Evolutionary conservation across 2,888 invertebrate genomes (phyloP).

Genomic region (Chirona hameri): DNA sequence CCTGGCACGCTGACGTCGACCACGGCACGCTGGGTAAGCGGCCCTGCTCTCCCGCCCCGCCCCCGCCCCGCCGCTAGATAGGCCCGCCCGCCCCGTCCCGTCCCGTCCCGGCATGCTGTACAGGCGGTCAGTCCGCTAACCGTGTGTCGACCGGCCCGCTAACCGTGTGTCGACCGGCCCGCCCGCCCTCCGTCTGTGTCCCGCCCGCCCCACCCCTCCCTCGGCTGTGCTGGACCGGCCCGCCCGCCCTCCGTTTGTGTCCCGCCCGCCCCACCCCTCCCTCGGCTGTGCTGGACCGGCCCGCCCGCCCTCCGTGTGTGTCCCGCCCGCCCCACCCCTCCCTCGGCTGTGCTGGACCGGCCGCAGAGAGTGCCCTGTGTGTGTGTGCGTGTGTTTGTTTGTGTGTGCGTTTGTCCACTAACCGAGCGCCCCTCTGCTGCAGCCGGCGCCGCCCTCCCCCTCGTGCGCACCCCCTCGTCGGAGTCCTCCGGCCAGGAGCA

Average conservation of each 20-base stretch:
- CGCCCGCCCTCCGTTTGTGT: background rate
- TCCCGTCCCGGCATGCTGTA: conserved; percentile 22
- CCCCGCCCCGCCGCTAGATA: background rate
- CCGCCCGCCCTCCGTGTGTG: background rate
- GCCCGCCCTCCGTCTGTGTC: background rate
- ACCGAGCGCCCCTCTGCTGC: background rate
- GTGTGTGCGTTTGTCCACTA: background rate
- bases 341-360: background rate
- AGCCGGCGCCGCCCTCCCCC: background rate
- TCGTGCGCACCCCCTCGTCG: conserved; percentile 27
- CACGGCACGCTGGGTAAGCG: conserved; percentile 46
- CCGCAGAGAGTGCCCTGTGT: background rate
- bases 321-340: background rate
- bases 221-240: too few species aligned
- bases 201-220: background rate
- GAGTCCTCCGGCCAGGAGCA: conserved; percentile 25
- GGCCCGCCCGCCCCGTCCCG: conserved; percentile 2
- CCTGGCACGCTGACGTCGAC: conserved; percentile 55
- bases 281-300: too few species aligned
- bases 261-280: background rate
- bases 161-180: background rate
- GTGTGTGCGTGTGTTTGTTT: background rate
- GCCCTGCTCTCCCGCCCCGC: background rate
- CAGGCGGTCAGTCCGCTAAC: background rate
- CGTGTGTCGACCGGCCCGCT: background rate